phyloP scores from a whole-genome alignment of 2,113 vertebrate species.

The Corythornis vintsioides region DNA sequence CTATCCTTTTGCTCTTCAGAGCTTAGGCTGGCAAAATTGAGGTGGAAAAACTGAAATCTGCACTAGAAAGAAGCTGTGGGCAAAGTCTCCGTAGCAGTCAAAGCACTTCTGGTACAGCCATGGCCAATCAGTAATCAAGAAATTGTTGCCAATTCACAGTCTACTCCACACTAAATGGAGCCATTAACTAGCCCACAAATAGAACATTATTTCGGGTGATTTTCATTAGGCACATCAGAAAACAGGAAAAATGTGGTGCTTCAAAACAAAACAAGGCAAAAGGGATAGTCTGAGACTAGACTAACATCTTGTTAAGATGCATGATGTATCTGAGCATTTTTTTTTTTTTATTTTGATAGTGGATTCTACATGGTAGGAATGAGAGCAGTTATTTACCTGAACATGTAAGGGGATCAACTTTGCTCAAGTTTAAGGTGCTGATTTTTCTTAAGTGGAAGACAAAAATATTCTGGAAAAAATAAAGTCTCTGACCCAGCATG shows the following conservation, averaged over 20 bases:
- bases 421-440: not conserved
- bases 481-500: not conserved
- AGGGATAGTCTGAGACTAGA: not conserved
- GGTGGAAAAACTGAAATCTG: not conserved
- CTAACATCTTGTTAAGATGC: not conserved
- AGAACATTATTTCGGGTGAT: not conserved
- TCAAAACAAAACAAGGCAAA: not conserved
- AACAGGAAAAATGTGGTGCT: not conserved
- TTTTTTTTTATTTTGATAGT: not conserved
- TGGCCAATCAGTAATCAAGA: not conserved
- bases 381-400: not conserved
- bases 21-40: not conserved
- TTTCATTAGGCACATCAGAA: constrained; percentile 26
- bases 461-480: not conserved
- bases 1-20: not conserved
- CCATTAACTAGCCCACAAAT: not conserved
- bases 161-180: not conserved
- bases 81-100: not conserved
- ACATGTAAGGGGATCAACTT: not conserved
- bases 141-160: not conserved
- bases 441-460: not conserved
- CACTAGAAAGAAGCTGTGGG: not conserved
- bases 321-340: not conserved
- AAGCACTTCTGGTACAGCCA: not conserved
- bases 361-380: not conserved